phyloP scores from a whole-genome alignment of 2,113 vertebrate species.

The Natator depressus region DNA sequence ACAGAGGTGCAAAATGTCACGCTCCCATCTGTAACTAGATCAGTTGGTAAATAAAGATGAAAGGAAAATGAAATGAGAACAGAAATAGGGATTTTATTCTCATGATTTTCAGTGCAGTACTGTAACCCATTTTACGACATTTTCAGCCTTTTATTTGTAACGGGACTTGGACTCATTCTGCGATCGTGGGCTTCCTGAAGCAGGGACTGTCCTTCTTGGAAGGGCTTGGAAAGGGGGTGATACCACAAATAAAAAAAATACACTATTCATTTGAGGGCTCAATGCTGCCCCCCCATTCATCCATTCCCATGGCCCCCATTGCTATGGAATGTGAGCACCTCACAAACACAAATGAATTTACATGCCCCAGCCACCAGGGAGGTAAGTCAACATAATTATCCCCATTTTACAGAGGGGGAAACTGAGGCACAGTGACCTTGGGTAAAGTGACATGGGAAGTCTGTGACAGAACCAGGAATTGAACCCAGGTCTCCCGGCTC shows the following conservation, averaged over 20 bases:
- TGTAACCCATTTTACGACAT: neutral
- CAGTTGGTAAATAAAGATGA: neutral
- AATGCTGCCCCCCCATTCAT: too few species aligned
- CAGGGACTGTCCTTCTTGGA: neutral
- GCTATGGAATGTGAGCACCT: too few species aligned
- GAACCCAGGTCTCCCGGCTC: neutral
- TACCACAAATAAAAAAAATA: neutral
- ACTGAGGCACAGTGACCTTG: neutral
- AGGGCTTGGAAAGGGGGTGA: neutral
- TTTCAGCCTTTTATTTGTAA: neutral
- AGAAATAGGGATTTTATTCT: neutral
- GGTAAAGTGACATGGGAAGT: neutral
- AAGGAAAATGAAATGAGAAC: neutral
- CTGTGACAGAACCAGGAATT: neutral
- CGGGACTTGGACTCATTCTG: neutral
- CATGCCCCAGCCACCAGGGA: too few species aligned
- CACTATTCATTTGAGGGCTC: too few species aligned
- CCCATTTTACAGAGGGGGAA: neutral
- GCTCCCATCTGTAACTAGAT: neutral
- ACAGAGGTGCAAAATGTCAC: neutral
- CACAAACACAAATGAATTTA: too few species aligned
- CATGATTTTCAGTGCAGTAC: neutral
- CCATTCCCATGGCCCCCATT: too few species aligned
- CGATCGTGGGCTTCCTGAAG: neutral
- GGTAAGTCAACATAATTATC: too few species aligned